Percentiles rank a stretch among this genome's conserved stretches.
phyloP scores from a whole-genome alignment of 2,797 vertebrate genomes.

The Champsocephalus gunnari region DNA sequence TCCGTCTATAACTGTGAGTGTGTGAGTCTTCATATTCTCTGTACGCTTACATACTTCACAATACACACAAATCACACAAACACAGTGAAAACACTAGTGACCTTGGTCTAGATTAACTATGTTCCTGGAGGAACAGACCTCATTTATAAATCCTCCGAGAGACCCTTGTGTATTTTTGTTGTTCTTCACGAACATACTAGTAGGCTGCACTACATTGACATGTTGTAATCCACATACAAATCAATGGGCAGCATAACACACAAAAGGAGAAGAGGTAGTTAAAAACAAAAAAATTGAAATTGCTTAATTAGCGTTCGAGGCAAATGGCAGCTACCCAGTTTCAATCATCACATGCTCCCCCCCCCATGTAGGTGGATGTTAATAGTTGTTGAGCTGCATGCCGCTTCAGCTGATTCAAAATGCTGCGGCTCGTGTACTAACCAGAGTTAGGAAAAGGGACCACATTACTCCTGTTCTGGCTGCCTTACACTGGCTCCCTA shows the following conservation, averaged over 20 bases:
- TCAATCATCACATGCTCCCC: background rate
- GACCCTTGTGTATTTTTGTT: constrained; percentile 43
- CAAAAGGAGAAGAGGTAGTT: background rate
- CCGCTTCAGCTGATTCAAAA: no score
- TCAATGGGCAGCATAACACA: background rate
- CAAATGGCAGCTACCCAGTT: constrained; percentile 5
- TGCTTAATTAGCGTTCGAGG: background rate
- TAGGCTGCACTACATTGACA: background rate
- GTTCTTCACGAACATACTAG: constrained; percentile 15
- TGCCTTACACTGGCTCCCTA: no score
- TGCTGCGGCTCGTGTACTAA: no score
- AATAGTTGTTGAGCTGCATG: constrained; percentile 8
- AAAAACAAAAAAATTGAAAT: background rate
- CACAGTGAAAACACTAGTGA: constrained; percentile 42
- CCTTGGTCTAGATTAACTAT: constrained; percentile 71
- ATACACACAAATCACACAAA: constrained; percentile 3
- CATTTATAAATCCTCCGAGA: constrained; percentile 56
- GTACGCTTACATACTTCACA: constrained; percentile 20
- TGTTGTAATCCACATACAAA: background rate
- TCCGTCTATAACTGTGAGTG: constrained; percentile 49
- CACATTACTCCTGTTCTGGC: no score
- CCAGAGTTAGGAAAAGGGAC: no score
- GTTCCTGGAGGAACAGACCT: constrained; percentile 55
- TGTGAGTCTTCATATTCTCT: constrained; percentile 54
- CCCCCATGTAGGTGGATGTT: background rate